Conservation (phyloP, 1,140 invertebrate species). For the Leptinotarsa defecta region DNA sequence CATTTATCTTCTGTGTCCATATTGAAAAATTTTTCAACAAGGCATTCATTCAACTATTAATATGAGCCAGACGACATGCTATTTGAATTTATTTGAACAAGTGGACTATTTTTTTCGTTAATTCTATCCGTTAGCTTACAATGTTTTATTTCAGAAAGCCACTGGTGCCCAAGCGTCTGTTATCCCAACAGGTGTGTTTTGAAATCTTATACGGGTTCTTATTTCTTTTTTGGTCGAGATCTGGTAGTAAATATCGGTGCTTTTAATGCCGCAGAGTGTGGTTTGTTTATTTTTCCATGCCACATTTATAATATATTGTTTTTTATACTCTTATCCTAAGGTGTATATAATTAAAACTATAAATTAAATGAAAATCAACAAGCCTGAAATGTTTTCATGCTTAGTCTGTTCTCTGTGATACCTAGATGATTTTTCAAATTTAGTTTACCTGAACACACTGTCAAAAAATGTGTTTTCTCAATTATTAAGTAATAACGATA, state of each 20-base stretch:
- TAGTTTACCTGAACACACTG: too few species aligned
- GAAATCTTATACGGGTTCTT: slow-evolving; percentile 24
- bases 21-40: too few species aligned
- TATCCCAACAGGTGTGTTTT: slow-evolving; percentile 26
- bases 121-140: neutral
- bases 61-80: too few species aligned
- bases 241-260: slow-evolving; percentile 26
- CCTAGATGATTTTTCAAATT: neutral
- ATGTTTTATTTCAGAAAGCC: slow-evolving; percentile 17
- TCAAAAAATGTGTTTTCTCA: too few species aligned
- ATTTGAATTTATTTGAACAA: too few species aligned
- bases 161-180: slow-evolving; percentile 25
- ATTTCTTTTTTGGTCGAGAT: slow-evolving; percentile 15
- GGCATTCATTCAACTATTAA: too few species aligned
- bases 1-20: too few species aligned
- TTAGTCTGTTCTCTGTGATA: neutral
- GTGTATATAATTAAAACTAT: slow-evolving; percentile 17
- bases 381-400: neutral
- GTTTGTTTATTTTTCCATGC: slow-evolving; percentile 24
- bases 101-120: neutral
- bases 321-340: slow-evolving; percentile 13
- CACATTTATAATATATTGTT: slow-evolving; percentile 23
- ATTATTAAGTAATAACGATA: too few species aligned
- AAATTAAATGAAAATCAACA: slow-evolving; percentile 22
- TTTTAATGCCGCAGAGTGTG: slow-evolving; percentile 18